Evolutionary conservation across 92 coral and sea anemone genomes (phyloP).

Genomic region (Palythoa grandiflora): DNA sequence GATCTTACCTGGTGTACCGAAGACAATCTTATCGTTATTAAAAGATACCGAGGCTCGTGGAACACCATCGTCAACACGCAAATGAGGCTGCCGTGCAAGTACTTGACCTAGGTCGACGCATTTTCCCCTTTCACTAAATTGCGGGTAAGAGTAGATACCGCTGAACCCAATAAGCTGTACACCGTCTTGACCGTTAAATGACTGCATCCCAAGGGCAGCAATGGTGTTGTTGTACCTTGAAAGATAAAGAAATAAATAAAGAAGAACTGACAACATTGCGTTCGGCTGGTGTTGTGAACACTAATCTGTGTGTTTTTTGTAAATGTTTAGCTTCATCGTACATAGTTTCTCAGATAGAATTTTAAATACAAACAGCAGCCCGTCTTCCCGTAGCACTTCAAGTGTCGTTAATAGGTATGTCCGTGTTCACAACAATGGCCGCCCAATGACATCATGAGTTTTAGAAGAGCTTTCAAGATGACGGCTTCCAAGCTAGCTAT

Average conservation of each 20-base stretch:
- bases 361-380: too few relatives aligned
- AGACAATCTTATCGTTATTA: conserved; percentile 62
- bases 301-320: too few relatives aligned
- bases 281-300: too few relatives aligned
- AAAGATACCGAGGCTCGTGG: conserved; percentile 80
- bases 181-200: conserved; percentile 84
- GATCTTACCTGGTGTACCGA: conserved; percentile 83
- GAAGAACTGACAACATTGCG: too few relatives aligned
- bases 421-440: too few relatives aligned
- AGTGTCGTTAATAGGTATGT: too few relatives aligned
- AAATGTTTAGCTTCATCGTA: too few relatives aligned
- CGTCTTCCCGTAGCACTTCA: too few relatives aligned
- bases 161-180: conserved; percentile 75
- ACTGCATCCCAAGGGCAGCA: conserved; percentile 85
- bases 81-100: conserved; percentile 71
- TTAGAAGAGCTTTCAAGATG: too few relatives aligned
- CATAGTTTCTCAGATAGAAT: too few relatives aligned
- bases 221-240: conserved; percentile 64
- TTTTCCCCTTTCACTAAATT: conserved; percentile 42
- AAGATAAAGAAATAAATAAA: not conserved
- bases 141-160: conserved; percentile 57
- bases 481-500: too few relatives aligned
- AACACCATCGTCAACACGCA: conserved; percentile 84
- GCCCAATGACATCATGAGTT: too few relatives aligned
- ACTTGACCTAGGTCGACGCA: conserved; percentile 83